Evolutionary conservation across 2,113 vertebrate genomes (phyloP).

Genomic region (Bos indicus): DNA sequence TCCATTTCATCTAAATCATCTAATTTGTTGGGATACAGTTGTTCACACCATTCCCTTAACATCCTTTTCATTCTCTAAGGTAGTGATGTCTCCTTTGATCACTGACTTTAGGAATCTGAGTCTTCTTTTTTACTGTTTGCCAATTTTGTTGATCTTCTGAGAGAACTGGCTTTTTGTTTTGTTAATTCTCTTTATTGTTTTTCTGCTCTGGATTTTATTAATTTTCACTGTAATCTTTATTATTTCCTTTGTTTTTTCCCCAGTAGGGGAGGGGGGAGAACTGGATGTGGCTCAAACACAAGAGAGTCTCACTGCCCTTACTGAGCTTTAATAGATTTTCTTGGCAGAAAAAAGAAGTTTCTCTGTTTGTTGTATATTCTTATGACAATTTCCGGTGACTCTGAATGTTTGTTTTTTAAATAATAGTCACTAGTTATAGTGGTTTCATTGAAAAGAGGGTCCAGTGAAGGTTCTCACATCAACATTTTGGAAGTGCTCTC

Average conservation of each 20-base stretch:
- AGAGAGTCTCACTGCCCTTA: not conserved
- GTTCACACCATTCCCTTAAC: not conserved
- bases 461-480: not conserved
- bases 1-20: not conserved
- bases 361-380: not conserved
- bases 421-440: not conserved
- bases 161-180: not conserved
- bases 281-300: not conserved
- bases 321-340: not conserved
- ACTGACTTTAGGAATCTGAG: not conserved
- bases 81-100: not conserved
- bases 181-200: not conserved
- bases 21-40: not conserved
- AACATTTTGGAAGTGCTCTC: not conserved
- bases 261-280: not conserved
- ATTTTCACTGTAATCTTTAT: not conserved
- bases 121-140: not conserved
- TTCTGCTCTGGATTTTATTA: not conserved
- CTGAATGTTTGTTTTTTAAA: not conserved
- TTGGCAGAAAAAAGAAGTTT: not conserved
- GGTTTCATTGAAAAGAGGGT: not conserved
- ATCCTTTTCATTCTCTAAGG: not conserved
- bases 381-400: not conserved
- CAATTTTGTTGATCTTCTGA: not conserved
- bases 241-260: too few species aligned